Percentiles rank a stretch among this genome's conserved stretches.
phyloP scores from a whole-genome alignment of 2,797 vertebrate genomes.

The Microtus californicus region DNA sequence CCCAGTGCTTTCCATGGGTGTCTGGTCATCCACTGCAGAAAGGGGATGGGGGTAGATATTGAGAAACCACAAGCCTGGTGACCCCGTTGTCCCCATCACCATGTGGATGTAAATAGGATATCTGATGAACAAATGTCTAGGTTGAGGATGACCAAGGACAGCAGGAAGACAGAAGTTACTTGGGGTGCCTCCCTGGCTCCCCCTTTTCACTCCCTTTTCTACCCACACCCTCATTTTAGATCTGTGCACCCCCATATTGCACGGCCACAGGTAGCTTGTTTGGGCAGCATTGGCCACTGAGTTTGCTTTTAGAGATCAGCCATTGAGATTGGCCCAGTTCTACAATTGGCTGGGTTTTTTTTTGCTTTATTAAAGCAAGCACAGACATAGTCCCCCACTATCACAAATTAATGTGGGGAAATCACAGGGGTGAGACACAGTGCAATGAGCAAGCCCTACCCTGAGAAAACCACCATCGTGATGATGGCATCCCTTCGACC shows the following conservation, averaged over 20 bases:
- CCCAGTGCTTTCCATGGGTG: background rate
- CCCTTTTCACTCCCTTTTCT: too few relatives aligned
- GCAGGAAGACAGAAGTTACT: background rate
- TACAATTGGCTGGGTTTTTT: background rate
- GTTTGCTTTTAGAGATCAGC: accelerated
- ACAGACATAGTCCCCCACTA: background rate
- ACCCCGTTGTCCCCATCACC: background rate
- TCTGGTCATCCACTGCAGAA: slow-evolving; percentile 15
- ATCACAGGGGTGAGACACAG: background rate
- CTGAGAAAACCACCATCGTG: background rate
- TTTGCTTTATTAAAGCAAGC: background rate
- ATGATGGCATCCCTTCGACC: background rate
- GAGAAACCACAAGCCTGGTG: background rate
- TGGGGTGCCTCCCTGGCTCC: background rate
- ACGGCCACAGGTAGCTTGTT: accelerated
- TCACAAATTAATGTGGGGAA: background rate
- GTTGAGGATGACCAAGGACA: background rate
- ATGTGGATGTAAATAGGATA: too few relatives aligned
- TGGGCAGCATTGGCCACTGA: accelerated
- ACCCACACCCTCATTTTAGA: background rate
- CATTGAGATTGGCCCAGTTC: accelerated
- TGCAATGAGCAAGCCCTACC: too few relatives aligned
- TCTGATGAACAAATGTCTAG: background rate
- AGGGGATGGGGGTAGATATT: background rate
- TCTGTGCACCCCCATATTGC: accelerated